Conservation (phyloP, 2,888 invertebrate species). For the Halocaridina rubra region DNA sequence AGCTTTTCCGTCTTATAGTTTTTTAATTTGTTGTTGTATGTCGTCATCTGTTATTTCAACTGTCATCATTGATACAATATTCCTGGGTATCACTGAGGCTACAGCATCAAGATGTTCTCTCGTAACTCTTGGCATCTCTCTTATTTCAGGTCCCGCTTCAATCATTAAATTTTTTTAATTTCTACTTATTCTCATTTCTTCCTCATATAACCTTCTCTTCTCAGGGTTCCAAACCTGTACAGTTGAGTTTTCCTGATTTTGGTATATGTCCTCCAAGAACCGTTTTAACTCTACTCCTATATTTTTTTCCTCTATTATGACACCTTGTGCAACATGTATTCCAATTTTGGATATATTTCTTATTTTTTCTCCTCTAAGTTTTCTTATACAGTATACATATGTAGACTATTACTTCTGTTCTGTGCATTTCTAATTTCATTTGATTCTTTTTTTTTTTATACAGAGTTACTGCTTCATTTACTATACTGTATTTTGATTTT, state of each 20-base stretch:
- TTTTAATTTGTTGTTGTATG: too few species aligned
- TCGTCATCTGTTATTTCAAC: too few species aligned
- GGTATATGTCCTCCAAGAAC: neutral
- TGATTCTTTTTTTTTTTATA: neutral
- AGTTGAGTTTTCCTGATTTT: neutral
- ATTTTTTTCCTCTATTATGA: neutral
- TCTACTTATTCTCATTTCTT: neutral
- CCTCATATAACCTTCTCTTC: neutral
- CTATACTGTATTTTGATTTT: neutral
- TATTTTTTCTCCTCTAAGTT: neutral
- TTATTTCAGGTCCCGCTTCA: neutral
- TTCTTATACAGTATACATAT: neutral
- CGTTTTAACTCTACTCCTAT: neutral
- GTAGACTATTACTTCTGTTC: too few species aligned
- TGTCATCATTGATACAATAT: too few species aligned
- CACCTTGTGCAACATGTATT: neutral
- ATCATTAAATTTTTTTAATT: neutral
- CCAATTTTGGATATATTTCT: neutral
- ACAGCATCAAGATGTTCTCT: neutral
- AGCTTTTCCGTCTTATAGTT: too few species aligned
- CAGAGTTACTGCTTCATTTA: neutral
- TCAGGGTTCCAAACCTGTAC: too few species aligned
- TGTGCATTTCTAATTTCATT: too few species aligned
- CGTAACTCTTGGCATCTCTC: neutral
- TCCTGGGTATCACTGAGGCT: neutral